phyloP scores from a whole-genome alignment of 2,888 invertebrate species.

The Conchocele bisecta region DNA sequence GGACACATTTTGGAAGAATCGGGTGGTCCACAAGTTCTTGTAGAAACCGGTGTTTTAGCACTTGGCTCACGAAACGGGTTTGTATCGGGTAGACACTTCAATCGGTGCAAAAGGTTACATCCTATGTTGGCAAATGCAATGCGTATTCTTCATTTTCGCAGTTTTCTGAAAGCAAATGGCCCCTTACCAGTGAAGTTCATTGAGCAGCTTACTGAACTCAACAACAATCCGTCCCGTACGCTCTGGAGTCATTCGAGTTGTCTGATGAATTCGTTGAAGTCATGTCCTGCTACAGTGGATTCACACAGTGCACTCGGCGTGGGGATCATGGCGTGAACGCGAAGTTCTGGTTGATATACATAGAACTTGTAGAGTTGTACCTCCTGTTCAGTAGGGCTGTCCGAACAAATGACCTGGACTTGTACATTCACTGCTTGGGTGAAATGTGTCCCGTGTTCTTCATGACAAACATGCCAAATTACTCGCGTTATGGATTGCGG shows the following conservation, averaged over 20 bases:
- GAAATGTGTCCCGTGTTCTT: constrained; percentile 33
- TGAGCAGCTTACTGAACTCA: neutral
- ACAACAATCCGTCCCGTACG: too few relatives aligned
- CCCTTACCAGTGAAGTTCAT: neutral
- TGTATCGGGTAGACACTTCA: constrained; percentile 37
- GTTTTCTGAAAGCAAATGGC: constrained; percentile 22
- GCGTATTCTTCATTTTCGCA: constrained; percentile 38
- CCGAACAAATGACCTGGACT: constrained; percentile 48
- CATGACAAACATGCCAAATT: too few relatives aligned
- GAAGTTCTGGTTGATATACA: constrained; percentile 51
- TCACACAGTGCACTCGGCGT: constrained; percentile 13
- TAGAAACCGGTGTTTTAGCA: constrained; percentile 51
- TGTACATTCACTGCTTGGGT: constrained; percentile 28
- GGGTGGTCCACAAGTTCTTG: constrained; percentile 45
- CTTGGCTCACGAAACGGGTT: constrained; percentile 49
- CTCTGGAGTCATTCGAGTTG: too few relatives aligned
- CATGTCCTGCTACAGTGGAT: constrained; percentile 5
- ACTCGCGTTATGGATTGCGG: constrained; percentile 53
- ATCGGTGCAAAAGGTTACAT: constrained; percentile 54
- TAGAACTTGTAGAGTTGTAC: constrained; percentile 32
- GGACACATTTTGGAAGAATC: constrained; percentile 51
- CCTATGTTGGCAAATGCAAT: constrained; percentile 40
- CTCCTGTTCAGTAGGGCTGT: constrained; percentile 18
- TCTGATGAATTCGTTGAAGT: too few relatives aligned
- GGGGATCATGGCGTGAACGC: constrained; percentile 50